phyloP scores from a whole-genome alignment of 1,140 invertebrate species.

The Holcopasites calliopsidis region DNA sequence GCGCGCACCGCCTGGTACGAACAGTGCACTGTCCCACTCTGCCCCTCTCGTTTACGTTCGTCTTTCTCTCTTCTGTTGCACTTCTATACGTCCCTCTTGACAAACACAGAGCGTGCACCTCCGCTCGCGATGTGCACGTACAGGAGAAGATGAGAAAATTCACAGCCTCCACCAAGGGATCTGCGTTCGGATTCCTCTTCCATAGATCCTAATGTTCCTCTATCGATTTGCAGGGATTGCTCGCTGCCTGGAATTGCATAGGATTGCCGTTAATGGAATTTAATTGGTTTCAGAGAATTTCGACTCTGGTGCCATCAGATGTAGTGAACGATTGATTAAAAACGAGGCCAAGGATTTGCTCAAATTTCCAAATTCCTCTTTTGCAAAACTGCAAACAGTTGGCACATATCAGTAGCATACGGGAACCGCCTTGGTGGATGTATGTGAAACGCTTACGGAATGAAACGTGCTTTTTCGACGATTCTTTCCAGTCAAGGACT shows the following conservation, averaged over 20 bases:
- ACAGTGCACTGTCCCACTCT: slow-evolving; percentile 69
- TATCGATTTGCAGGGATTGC: no score
- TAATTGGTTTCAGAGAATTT: no score
- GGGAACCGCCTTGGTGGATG: no score
- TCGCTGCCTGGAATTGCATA: no score
- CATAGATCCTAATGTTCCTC: not conserved
- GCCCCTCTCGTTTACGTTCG: slow-evolving; percentile 28
- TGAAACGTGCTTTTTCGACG: slow-evolving; percentile 1
- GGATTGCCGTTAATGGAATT: no score
- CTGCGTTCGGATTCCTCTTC: not conserved
- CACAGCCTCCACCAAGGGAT: not conserved
- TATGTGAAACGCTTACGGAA: not conserved
- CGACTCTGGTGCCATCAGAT: no score
- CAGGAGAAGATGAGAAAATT: slow-evolving; percentile 27
- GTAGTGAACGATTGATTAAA: no score
- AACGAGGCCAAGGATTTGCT: no score
- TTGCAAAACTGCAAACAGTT: not conserved
- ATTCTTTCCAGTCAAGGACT: not conserved
- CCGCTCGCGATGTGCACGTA: not conserved
- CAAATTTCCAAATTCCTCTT: not conserved
- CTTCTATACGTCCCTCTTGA: slow-evolving; percentile 9
- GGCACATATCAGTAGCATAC: not conserved
- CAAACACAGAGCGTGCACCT: not conserved
- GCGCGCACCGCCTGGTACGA: slow-evolving; percentile 75
- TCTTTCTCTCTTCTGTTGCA: slow-evolving; percentile 21